Percentiles rank a stretch among this genome's conserved stretches.
These are phyloP conservation scores for Montipora sp. DNA, from an alignment of 64 coral and sea anemone genomes.

Conservation along the genomic window DNA sequence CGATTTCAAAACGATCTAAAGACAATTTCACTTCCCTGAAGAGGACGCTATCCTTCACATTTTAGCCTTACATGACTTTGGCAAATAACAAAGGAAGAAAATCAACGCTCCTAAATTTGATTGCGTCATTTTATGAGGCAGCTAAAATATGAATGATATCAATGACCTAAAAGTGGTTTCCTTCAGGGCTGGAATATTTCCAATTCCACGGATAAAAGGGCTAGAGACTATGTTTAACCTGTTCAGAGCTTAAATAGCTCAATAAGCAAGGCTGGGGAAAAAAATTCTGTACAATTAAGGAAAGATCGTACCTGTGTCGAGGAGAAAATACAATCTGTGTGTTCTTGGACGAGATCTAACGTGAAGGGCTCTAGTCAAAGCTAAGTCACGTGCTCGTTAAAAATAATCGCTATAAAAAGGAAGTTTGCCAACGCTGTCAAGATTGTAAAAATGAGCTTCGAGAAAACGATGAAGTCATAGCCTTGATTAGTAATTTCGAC, in stretches of 20 bases:
- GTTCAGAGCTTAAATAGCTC: neutral
- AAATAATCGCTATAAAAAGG: slow-evolving; percentile 27
- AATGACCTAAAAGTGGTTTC: neutral
- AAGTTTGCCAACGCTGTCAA: neutral
- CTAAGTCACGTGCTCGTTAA: slow-evolving; percentile 2
- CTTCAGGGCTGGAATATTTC: neutral
- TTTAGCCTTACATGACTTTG: too few species aligned
- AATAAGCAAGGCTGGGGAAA: neutral
- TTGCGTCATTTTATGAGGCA: too few species aligned
- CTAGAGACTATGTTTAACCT: neutral
- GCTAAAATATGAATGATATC: too few species aligned
- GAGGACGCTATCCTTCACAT: too few species aligned
- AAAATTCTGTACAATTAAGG: neutral
- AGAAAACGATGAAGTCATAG: neutral
- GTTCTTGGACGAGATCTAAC: neutral
- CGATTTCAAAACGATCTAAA: too few species aligned
- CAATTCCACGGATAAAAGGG: too few species aligned
- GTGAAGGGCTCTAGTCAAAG: neutral
- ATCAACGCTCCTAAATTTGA: too few species aligned
- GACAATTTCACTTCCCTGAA: too few species aligned
- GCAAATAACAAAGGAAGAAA: too few species aligned
- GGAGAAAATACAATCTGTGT: neutral
- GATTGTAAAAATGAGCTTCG: neutral
- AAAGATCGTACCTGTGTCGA: neutral
- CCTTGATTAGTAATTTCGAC: neutral